Evolutionary conservation across 2,113 vertebrate genomes (phyloP), one percentile per base, ranked within the genome.

Genomic region (Mustela lutreola): DNA sequence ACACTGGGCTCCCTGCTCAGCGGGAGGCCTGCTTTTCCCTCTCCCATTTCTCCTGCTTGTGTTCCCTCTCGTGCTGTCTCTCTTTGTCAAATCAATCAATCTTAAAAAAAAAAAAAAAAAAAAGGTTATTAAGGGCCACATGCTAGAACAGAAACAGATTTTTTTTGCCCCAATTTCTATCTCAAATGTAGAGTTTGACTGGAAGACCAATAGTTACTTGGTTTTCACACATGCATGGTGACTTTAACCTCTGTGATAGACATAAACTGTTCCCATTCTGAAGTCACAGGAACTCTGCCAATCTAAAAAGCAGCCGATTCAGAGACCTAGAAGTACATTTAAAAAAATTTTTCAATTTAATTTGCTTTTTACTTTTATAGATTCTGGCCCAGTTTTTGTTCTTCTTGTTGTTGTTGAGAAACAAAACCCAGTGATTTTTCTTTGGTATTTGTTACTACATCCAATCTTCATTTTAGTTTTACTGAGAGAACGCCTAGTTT

Each of bases 341-440:
- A 65, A 65, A 67, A 87, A 15, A 56, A 87, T 84, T 6, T 14
- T 63, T 42, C 56, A 82, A 45, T 36, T 45, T 71, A 84, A 91
- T n/a, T 83, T 96, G 76, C 22, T 90, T 60, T 88, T 87, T 78
- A 48, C 26, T 84, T 92, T 70, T 53, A 73, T 53, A 86, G 73
- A 94, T 82, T 95, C 76, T 87, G n/a, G 80, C 48, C n/a, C 5
- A 45, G 42, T 79, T 67, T 33, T 33, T 14, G 15, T 33, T 67
- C 16, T 65, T 58, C 1, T 65, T 50, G 48, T 50, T 65, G 18
- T 63, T 65, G 12, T 80, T 80, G 16, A 81, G 26, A 75, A 92
- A 79, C 15, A 95, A 95, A 93, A 81, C 22, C 26, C 31, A 93
- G 11, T 45, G n/a, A 76, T 80, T 96, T 90, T 90, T 83, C 33